Percentiles rank a stretch among this genome's conserved stretches.
phyloP scores from a whole-genome alignment of 2,888 invertebrate genomes.

The Harpagoxenus sublaevis region DNA sequence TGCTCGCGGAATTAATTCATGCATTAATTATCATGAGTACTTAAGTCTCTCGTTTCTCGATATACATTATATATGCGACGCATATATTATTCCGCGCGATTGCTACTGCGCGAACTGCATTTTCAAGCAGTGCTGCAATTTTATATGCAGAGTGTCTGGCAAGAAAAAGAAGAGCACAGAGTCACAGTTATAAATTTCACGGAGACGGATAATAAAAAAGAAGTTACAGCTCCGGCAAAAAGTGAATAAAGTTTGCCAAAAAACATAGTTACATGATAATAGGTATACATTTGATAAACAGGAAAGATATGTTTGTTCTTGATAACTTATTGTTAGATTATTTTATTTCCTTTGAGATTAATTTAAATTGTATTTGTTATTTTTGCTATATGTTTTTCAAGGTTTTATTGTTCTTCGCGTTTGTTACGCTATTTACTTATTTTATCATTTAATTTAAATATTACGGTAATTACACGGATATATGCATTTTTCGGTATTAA shows the following conservation, averaged over 20 bases:
- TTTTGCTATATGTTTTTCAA: not conserved
- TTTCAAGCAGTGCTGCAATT: slow-evolving; percentile 32
- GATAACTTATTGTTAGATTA: not conserved
- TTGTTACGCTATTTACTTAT: not conserved
- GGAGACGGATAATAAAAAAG: slow-evolving; percentile 16
- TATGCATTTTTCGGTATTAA: slow-evolving; percentile 21
- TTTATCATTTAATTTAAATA: slow-evolving; percentile 20
- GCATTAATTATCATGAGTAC: slow-evolving; percentile 36
- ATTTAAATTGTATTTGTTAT: not conserved
- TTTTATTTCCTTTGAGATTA: slow-evolving; percentile 9
- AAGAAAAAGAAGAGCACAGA: not conserved
- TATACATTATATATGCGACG: slow-evolving; percentile 14
- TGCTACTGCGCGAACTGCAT: slow-evolving; percentile 12
- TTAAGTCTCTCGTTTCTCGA: slow-evolving; percentile 20
- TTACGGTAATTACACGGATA: not conserved
- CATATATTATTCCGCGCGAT: slow-evolving; percentile 44
- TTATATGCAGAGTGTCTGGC: slow-evolving; percentile 1
- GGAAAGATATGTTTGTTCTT: not conserved
- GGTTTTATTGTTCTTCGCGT: not conserved
- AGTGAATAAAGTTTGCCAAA: slow-evolving; percentile 14
- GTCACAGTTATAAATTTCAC: slow-evolving; percentile 42
- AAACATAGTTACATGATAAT: slow-evolving; percentile 10
- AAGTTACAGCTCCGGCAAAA: slow-evolving; percentile 12
- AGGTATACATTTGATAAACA: slow-evolving; percentile 29
- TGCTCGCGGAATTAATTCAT: slow-evolving; percentile 38